These are phyloP conservation scores for Molossus alvarezi DNA, from an alignment of 2,797 vertebrate species.

Conservation along the genomic window DNA sequence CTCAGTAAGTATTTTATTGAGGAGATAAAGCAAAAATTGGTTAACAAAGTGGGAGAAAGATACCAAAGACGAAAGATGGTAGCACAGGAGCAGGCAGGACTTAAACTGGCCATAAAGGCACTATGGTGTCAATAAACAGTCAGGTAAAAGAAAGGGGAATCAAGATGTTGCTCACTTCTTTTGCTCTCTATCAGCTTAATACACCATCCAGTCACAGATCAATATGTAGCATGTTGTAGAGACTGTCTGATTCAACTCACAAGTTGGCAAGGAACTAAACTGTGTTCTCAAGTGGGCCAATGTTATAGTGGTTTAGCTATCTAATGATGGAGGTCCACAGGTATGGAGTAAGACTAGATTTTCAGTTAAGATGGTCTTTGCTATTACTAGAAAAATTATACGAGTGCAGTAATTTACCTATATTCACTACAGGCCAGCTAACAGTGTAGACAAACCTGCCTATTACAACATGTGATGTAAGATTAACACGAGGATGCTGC, in stretches of 20 bases:
- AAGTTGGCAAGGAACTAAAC: slow-evolving; percentile 61
- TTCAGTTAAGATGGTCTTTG: slow-evolving; percentile 57
- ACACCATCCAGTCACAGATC: slow-evolving; percentile 17
- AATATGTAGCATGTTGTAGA: not conserved
- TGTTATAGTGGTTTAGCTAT: not conserved
- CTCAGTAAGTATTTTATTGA: slow-evolving; percentile 84
- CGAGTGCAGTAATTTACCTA: slow-evolving; percentile 16
- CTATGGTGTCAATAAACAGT: slow-evolving; percentile 62
- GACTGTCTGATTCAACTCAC: not conserved
- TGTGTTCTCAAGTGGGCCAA: slow-evolving; percentile 47
- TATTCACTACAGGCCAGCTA: slow-evolving; percentile 30
- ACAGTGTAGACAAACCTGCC: slow-evolving; percentile 18
- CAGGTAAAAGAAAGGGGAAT: slow-evolving; percentile 48
- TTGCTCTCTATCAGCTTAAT: slow-evolving; percentile 21
- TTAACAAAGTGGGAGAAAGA: slow-evolving; percentile 79
- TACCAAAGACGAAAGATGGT: slow-evolving; percentile 64
- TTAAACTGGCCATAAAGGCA: slow-evolving; percentile 81
- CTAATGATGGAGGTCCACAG: not conserved
- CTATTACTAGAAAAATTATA: slow-evolving; percentile 10
- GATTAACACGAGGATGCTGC: not conserved
- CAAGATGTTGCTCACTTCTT: slow-evolving; percentile 17
- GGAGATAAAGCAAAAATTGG: slow-evolving; percentile 75
- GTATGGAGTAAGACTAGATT: not conserved
- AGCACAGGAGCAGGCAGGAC: slow-evolving; percentile 72
- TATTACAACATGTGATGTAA: not conserved